These are phyloP conservation scores for Huso huso DNA, from an alignment of 2,797 vertebrate species.

Conservation along the genomic window DNA sequence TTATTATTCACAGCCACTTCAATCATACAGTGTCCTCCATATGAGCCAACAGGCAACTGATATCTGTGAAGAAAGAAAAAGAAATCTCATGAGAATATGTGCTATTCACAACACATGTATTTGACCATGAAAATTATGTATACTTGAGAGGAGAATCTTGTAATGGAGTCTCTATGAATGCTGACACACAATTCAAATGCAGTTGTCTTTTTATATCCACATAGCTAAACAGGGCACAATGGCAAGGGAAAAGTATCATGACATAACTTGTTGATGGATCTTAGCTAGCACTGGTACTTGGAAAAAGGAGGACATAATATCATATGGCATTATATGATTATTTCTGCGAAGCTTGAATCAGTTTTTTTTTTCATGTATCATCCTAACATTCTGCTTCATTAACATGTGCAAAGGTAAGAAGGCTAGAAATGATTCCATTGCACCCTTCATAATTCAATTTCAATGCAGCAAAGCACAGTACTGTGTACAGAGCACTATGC, in stretches of 20 bases:
- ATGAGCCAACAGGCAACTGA: slow-evolving; percentile 52
- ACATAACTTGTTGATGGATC: not conserved
- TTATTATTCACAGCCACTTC: slow-evolving; percentile 67
- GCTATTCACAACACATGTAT: slow-evolving; percentile 46
- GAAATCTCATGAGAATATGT: slow-evolving; percentile 40
- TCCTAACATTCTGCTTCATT: too few relatives aligned
- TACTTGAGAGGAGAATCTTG: slow-evolving; percentile 32
- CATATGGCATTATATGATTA: too few relatives aligned
- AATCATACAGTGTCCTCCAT: slow-evolving; percentile 62
- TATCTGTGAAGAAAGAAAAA: slow-evolving; percentile 58
- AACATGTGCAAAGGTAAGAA: too few relatives aligned
- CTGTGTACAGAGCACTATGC: too few relatives aligned
- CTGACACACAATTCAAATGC: slow-evolving; percentile 30
- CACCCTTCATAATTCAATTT: too few relatives aligned
- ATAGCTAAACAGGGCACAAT: not conserved
- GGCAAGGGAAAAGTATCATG: not conserved
- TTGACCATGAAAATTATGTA: slow-evolving; percentile 49
- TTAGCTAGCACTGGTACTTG: not conserved
- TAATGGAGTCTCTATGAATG: slow-evolving; percentile 43
- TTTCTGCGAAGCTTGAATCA: too few relatives aligned
- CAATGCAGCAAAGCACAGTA: too few relatives aligned
- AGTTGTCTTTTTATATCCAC: not conserved
- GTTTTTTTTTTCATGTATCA: too few relatives aligned
- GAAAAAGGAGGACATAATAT: too few relatives aligned
- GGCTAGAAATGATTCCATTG: too few relatives aligned